Conservation (phyloP, 1,140 invertebrate species). For the Danaus melanippus region DNA sequence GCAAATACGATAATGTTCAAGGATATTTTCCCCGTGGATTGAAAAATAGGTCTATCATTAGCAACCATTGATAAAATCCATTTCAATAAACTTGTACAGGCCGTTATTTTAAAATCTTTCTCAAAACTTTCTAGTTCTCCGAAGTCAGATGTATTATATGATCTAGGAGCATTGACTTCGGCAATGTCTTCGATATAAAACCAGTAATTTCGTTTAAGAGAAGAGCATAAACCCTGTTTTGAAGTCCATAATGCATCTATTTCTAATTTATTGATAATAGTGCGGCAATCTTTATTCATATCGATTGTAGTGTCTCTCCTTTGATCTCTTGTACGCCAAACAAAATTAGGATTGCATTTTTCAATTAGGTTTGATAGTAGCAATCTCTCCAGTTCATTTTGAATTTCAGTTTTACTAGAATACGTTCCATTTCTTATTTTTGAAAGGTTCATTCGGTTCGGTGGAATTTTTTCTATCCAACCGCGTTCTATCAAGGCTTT, state of each 20-base stretch:
- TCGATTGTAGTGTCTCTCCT: constrained; percentile 50
- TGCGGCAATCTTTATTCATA: constrained; percentile 47
- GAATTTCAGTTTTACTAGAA: constrained; percentile 49
- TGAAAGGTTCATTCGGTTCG: constrained; percentile 43
- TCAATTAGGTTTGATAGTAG: constrained; percentile 74
- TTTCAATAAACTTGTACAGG: constrained; percentile 86
- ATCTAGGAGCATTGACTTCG: constrained; percentile 73
- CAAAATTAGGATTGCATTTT: constrained; percentile 72
- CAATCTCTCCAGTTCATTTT: constrained; percentile 53
- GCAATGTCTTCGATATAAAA: constrained; percentile 72
- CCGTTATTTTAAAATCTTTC: constrained; percentile 80
- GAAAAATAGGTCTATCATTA: constrained; percentile 54
- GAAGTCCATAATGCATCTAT: constrained; percentile 73
- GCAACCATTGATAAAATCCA: constrained; percentile 76
- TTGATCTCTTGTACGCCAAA: constrained; percentile 70
- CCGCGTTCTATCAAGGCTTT: constrained; percentile 72
- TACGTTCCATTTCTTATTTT: constrained; percentile 51
- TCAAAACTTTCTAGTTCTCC: constrained; percentile 72
- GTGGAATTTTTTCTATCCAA: constrained; percentile 75
- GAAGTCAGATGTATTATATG: constrained; percentile 68
- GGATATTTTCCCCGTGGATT: constrained; percentile 61
- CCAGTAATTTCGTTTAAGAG: constrained; percentile 75
- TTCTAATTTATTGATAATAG: constrained; percentile 73
- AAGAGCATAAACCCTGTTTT: constrained; percentile 75
- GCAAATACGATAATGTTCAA: constrained; percentile 73